Evolutionary conservation across 2,888 invertebrate species (phyloP).

Genomic region (Yponomeuta cagnagella): DNA sequence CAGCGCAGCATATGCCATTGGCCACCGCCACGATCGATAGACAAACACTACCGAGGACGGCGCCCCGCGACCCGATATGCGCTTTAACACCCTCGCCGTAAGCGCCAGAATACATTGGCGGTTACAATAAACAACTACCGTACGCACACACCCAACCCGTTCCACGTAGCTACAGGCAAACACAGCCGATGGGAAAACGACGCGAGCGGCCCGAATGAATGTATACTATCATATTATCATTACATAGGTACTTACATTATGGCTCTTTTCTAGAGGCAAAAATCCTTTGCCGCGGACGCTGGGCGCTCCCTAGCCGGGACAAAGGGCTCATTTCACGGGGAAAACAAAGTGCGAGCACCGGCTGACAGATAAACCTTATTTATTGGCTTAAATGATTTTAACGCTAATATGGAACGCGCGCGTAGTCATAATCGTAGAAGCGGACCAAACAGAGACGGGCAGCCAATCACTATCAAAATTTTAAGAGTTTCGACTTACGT

Average conservation of each 20-base stretch:
- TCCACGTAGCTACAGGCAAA: slow-evolving; percentile 58
- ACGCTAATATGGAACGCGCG: slow-evolving; percentile 39
- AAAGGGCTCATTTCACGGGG: slow-evolving; percentile 66
- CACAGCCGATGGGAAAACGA: slow-evolving; percentile 57
- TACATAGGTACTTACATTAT: slow-evolving; percentile 41
- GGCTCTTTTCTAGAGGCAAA: slow-evolving; percentile 72
- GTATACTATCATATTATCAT: slow-evolving; percentile 44
- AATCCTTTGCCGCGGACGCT: slow-evolving; percentile 64
- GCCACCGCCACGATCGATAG: slow-evolving; percentile 79
- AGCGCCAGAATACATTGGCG: slow-evolving; percentile 51
- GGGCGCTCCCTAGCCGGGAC: slow-evolving; percentile 64
- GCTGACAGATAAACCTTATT: slow-evolving; percentile 44
- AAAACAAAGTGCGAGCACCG: slow-evolving; percentile 71
- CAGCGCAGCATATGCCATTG: slow-evolving; percentile 77
- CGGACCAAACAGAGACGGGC: slow-evolving; percentile 34
- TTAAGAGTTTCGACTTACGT: slow-evolving; percentile 32
- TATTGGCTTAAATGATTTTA: slow-evolving; percentile 42
- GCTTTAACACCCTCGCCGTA: slow-evolving; percentile 47
- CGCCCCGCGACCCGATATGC: slow-evolving; percentile 65
- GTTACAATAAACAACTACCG: slow-evolving; percentile 77
- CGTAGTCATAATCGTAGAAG: slow-evolving; percentile 56
- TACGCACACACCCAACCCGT: slow-evolving; percentile 57
- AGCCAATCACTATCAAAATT: slow-evolving; percentile 54
- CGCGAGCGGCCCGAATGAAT: slow-evolving; percentile 61
- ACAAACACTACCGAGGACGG: slow-evolving; percentile 66